Evolutionary conservation across 2,797 vertebrate genomes (phyloP), one percentile per base, ranked within the genome.

Genomic region (Cirrhinus molitorella): DNA sequence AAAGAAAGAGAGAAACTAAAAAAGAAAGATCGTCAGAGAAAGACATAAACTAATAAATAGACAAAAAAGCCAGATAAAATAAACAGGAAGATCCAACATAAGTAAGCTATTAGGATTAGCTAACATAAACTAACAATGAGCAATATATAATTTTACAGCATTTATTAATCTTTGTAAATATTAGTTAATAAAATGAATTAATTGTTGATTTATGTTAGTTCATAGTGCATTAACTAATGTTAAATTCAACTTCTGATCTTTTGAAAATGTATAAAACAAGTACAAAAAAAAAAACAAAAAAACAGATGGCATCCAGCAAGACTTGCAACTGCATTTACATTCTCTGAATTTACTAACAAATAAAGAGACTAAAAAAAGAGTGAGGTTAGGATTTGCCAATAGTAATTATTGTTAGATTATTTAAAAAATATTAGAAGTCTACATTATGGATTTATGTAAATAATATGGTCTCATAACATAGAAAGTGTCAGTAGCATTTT

Each of bases 281-380:
- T 8, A 67, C 3, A 28, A 78, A 25, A 14, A 85, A 28, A 14
- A 45, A 31, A 25, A 77, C 31, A 28, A 80, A 51, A 34, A 23
- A 51, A 12, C 25, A 80, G 31, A n/a, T n/a, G 57, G 53, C 17
- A 71, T 55, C n/a, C 47, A 83, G 13, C 59, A 47, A 31, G 70
- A 28, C 40, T 70, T 80, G 80, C 65, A 87, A 90, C 87, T 78
- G 77, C 78, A 85, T 74, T 73, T 63, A 81, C 70, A 85, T 82
- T 72, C 57, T 81, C 61, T 11, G 23, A 49, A 71, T 72, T 49
- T 49, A 8, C 12, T 17, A 5, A 34, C 17, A 14, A n/a, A n/a
- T n/a, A n/a, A n/a, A n/a, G n/a, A n/a, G n/a, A n/a, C n/a, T n/a
- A n/a, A n/a, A n/a, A n/a, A n/a, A n/a, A n/a, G n/a, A 28, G 5